Percentiles rank a stretch among this genome's conserved stretches.
These are phyloP conservation scores for Hyposmocoma kahamanoa DNA, from an alignment of 1,140 invertebrate species.

Conservation along the genomic window DNA sequence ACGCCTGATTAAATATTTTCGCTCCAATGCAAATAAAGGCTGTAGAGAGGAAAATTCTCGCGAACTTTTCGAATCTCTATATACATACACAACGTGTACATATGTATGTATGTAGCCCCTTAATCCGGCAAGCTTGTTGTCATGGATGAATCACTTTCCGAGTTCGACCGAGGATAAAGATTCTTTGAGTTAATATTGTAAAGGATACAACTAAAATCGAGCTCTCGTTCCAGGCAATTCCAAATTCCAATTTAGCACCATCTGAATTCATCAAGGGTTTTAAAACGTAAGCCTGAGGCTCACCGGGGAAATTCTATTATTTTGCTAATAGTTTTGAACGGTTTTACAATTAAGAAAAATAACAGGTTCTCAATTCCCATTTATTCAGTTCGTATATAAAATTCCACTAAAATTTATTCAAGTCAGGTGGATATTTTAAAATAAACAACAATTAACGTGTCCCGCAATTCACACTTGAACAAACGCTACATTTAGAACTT, in stretches of 20 bases:
- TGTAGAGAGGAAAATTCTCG: constrained; percentile 30
- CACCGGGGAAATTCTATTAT: neutral
- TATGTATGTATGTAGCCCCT: neutral
- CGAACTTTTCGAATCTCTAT: constrained; percentile 43
- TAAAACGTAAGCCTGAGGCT: neutral
- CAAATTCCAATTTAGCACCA: neutral
- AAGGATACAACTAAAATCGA: neutral
- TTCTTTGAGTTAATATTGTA: neutral
- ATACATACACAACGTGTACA: constrained; percentile 5
- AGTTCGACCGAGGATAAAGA: neutral
- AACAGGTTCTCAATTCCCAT: neutral
- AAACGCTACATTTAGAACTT: constrained; percentile 18
- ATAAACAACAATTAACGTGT: neutral
- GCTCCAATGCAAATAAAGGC: constrained; percentile 50
- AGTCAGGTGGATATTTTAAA: neutral
- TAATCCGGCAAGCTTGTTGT: constrained; percentile 1
- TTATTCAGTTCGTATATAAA: neutral
- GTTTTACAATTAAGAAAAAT: neutral
- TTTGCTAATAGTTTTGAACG: neutral
- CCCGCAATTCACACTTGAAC: neutral
- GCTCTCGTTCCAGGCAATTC: neutral
- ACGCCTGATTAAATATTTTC: constrained; percentile 64
- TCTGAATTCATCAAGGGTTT: neutral
- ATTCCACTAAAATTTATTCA: no score
- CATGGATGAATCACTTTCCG: neutral